phyloP scores from a whole-genome alignment of 2,797 vertebrate genomes.

The Danio albolineatus region DNA sequence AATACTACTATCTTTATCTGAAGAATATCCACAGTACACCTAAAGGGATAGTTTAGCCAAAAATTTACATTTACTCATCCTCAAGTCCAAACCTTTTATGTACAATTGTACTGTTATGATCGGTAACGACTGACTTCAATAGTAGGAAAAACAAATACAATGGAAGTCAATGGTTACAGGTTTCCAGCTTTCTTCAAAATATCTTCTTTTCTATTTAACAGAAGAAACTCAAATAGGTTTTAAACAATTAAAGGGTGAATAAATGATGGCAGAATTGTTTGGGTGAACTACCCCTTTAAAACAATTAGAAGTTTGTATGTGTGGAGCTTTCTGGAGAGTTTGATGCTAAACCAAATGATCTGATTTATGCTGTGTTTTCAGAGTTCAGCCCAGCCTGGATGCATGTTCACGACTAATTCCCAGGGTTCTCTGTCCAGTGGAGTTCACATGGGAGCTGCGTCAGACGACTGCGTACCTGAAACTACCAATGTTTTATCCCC shows the following conservation, averaged over 20 bases:
- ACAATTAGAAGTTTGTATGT: background rate
- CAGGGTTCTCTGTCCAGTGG: conserved; percentile 78
- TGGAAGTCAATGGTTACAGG: no score
- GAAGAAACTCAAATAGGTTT: no score
- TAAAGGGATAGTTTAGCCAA: no score
- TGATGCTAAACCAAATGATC: background rate
- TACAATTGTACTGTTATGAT: no score
- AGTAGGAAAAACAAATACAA: background rate
- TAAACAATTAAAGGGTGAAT: no score
- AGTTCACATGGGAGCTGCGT: conserved; percentile 69
- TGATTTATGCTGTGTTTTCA: conserved; percentile 32
- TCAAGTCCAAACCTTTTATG: no score
- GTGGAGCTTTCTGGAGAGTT: background rate
- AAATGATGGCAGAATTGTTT: no score
- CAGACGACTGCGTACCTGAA: conserved; percentile 71
- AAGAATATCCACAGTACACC: background rate
- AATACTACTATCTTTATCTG: background rate
- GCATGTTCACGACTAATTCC: conserved; percentile 70
- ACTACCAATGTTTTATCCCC: conserved; percentile 66
- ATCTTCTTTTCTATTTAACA: no score
- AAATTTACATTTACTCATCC: no score
- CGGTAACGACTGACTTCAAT: no score
- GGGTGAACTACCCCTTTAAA: no score
- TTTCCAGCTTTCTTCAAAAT: no score
- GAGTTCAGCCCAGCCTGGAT: conserved; percentile 61